A percentile compares a stretch with the other conserved stretches of the same genome.
These are phyloP conservation scores for Melanostoma scalare DNA, from an alignment of 2,888 invertebrate genomes.

Conservation along the genomic window DNA sequence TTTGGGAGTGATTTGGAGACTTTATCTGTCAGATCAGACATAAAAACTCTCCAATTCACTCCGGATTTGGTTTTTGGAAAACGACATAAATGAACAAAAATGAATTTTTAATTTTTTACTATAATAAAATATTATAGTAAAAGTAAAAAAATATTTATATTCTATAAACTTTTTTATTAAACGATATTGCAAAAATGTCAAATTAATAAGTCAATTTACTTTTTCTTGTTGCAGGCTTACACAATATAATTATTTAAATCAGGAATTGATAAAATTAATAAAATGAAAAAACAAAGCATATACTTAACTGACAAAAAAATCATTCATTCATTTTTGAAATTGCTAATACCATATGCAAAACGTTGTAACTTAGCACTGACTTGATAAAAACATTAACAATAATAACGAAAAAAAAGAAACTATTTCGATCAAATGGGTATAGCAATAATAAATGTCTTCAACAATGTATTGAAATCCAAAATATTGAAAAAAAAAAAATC, in stretches of 20 bases:
- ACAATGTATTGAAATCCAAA: slow-evolving; percentile 68
- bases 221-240: slow-evolving; percentile 63
- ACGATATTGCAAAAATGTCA: slow-evolving; percentile 13
- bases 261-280: slow-evolving; percentile 76
- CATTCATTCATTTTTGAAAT: slow-evolving; percentile 76
- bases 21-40: no score
- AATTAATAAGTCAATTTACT: not conserved
- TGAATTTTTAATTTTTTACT: no score
- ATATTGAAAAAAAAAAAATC: slow-evolving; percentile 21
- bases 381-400: slow-evolving; percentile 74
- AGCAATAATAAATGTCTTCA: slow-evolving; percentile 73
- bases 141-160: not conserved
- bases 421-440: slow-evolving; percentile 74
- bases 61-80: no score
- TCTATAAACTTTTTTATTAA: not conserved
- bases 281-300: slow-evolving; percentile 34
- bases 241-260: slow-evolving; percentile 75
- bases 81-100: no score
- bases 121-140: no score
- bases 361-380: slow-evolving; percentile 64
- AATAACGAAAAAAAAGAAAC: slow-evolving; percentile 58
- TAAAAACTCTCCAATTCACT: no score
- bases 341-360: slow-evolving; percentile 74
- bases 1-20: no score
- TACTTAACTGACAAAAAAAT: slow-evolving; percentile 9